Conservation (phyloP, 2,888 invertebrate genomes). For the Galeopsomyia nigrocyanea region DNA sequence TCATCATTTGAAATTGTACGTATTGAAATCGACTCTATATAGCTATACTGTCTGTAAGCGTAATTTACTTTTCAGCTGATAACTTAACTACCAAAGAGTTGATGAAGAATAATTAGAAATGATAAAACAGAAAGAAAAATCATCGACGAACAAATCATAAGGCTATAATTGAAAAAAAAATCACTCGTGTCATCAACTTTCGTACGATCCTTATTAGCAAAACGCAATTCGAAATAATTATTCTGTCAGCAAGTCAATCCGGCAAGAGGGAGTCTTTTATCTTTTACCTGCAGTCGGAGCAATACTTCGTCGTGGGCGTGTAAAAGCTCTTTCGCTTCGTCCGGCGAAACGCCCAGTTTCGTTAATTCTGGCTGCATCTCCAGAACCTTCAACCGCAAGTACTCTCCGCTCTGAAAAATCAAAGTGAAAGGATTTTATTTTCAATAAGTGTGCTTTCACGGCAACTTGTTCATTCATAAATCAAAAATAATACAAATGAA, state of each 20-base stretch:
- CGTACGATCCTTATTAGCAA: neutral
- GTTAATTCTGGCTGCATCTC: constrained; percentile 89
- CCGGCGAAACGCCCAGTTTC: constrained; percentile 81
- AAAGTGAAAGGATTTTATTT: neutral
- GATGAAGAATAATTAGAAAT: too few species aligned
- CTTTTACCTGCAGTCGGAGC: constrained; percentile 81
- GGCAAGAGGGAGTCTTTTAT: too few species aligned
- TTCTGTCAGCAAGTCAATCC: constrained; percentile 12
- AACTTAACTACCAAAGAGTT: too few species aligned
- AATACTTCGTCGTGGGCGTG: constrained; percentile 87
- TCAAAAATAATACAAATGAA: too few species aligned
- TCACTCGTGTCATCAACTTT: neutral
- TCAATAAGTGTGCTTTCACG: too few species aligned
- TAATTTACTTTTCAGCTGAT: too few species aligned
- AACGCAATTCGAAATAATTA: constrained; percentile 23
- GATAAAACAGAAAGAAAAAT: too few species aligned
- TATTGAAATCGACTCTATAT: too few species aligned
- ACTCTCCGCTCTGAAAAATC: constrained; percentile 81
- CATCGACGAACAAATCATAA: neutral
- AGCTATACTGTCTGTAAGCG: too few species aligned
- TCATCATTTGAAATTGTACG: too few species aligned
- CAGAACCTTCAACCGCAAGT: constrained; percentile 86
- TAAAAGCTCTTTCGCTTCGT: constrained; percentile 82
- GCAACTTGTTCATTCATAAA: too few species aligned
- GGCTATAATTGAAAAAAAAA: too few species aligned